Evolutionary conservation across 2,888 invertebrate species (phyloP).

Genomic region (Metacarcinus magister): DNA sequence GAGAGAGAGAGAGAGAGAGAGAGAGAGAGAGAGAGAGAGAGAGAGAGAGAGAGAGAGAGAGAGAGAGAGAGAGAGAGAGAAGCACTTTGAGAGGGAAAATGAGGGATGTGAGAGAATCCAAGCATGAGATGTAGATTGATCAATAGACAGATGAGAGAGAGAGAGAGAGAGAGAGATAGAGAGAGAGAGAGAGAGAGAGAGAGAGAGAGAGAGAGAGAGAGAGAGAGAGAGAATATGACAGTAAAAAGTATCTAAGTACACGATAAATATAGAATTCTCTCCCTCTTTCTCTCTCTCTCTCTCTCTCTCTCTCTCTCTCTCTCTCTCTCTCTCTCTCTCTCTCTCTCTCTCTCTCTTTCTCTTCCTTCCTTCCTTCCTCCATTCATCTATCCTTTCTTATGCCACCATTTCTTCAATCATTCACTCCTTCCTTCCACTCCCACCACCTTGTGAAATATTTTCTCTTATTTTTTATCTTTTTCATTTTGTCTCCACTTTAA

Average conservation of each 20-base stretch:
- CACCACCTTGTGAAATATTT: not conserved
- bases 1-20: constrained; percentile 42
- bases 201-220: constrained; percentile 43
- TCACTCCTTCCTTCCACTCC: not conserved
- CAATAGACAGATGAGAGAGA: constrained; percentile 6
- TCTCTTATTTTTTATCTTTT: not conserved
- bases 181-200: constrained; percentile 46
- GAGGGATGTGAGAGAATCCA: not conserved
- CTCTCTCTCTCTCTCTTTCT: constrained; percentile 12
- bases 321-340: constrained; percentile 42
- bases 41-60: constrained; percentile 26
- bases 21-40: constrained; percentile 38
- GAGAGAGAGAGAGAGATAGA: constrained; percentile 35
- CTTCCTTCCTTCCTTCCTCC: not conserved
- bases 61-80: constrained; percentile 26
- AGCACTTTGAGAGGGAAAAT: not conserved
- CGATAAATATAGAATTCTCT: not conserved
- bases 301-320: constrained; percentile 39
- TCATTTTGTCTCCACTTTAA: not conserved
- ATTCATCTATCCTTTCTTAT: not conserved
- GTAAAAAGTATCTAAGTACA: not conserved
- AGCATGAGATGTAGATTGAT: not conserved
- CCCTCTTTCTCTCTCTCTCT: not conserved
- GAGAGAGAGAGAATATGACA: not conserved
- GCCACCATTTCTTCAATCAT: not conserved